Evolutionary conservation across 2,113 vertebrate species (phyloP).

Genomic region (Psittacula cyanocephala): DNA sequence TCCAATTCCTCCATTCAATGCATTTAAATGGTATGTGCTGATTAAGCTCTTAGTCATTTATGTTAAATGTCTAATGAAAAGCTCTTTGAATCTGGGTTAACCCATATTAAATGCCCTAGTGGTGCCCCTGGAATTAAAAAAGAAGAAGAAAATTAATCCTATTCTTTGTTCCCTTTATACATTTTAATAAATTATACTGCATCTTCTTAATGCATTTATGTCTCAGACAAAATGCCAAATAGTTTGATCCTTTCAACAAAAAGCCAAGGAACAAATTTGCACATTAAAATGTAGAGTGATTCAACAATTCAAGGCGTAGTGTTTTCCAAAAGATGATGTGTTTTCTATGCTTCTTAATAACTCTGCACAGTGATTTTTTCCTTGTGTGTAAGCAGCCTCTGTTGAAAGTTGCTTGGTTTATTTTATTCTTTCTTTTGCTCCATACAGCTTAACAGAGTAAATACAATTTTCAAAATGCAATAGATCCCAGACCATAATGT

Average conservation of each 20-base stretch:
- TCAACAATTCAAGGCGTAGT: constrained; percentile 12
- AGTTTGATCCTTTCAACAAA: constrained; percentile 61
- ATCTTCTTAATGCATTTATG: constrained; percentile 58
- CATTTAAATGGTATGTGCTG: constrained; percentile 69
- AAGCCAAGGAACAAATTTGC: constrained; percentile 52
- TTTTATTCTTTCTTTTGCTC: background rate
- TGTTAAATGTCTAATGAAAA: constrained; percentile 73
- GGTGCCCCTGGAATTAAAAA: constrained; percentile 56
- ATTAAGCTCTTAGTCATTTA: constrained; percentile 70
- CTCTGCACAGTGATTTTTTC: background rate
- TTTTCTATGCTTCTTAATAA: constrained; percentile 53
- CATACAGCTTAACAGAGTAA: background rate
- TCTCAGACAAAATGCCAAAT: constrained; percentile 62
- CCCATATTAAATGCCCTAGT: constrained; percentile 61
- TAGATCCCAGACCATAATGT: background rate
- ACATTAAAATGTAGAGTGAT: constrained; percentile 64
- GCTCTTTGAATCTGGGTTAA: constrained; percentile 68
- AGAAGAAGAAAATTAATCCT: constrained; percentile 63
- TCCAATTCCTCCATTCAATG: constrained; percentile 63
- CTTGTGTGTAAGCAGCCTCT: background rate
- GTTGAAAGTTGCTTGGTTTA: background rate
- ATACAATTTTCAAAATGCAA: background rate
- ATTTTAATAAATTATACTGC: constrained; percentile 70
- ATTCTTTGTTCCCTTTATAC: constrained; percentile 62
- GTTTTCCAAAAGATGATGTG: constrained; percentile 44